Evolutionary conservation across 2,797 vertebrate genomes (phyloP), one percentile per base, ranked within the genome.

Genomic region (Euthynnus affinis): DNA sequence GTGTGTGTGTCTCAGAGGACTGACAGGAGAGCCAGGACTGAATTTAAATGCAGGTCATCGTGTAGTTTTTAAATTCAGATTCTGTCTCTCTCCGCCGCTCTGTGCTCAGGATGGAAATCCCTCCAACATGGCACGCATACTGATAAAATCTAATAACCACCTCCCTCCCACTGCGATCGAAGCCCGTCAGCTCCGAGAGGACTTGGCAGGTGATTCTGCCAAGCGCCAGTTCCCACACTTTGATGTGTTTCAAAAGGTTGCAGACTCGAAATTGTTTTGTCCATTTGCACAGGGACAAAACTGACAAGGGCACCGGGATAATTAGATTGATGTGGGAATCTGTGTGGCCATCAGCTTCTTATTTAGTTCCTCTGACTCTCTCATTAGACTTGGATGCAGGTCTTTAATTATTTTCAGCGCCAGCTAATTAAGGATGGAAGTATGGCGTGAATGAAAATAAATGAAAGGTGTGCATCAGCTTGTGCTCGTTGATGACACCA

Each of bases 281-380:
- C 56, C 70, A 5, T 64, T 76, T 49, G 1, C 68, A 71, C 22
- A 1, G 80, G 79, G 81, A 88, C 67, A 40, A 67, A 81, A 32
- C 60, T 72, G 82, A 88, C 85, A 86, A 87, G 83, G 90, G 74
- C 86, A 83, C 29, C 2, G 37, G 20, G 74, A 86, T 91, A 89
- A 91, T 90, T 88, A 64, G 85, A 85, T 88, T 90, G 88, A 89
- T 91, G 91, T 76, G 63, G 69, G 56, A 89, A 75, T 76, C 61
- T 59, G 74, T 82, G 81, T 76, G 81, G 71, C 81, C 78, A 68
- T 82, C 89, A 76, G 67, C 77, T 80, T 74, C 76, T 81, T 83
- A 66, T 82, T 88, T 86, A 85, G 85, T 83, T 92, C 89, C 80
- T 84, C 76, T 68, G 77, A 83, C 89, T 87, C 71, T 40, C 81